phyloP scores from a whole-genome alignment of 2,797 vertebrate species.

The Poecilia velifera region DNA sequence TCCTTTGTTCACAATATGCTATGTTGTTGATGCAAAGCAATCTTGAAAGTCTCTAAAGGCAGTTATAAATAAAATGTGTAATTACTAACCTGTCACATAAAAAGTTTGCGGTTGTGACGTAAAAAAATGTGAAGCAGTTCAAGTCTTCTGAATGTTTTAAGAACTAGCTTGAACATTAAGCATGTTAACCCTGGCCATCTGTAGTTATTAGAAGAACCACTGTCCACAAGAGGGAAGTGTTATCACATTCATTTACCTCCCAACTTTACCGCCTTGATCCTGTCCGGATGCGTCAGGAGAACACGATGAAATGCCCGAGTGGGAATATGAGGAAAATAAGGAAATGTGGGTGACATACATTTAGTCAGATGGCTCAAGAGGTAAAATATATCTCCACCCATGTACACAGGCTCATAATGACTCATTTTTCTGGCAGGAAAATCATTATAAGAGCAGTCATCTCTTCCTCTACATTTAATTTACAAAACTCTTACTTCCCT shows the following conservation, averaged over 20 bases:
- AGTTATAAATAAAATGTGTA: too few species aligned
- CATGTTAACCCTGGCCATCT: slow-evolving; percentile 2
- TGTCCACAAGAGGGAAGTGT: slow-evolving; percentile 84
- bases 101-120: neutral
- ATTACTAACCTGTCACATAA: neutral
- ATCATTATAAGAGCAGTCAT: slow-evolving; percentile 12
- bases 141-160: neutral
- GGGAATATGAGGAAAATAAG: slow-evolving; percentile 10
- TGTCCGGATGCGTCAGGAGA: slow-evolving; percentile 29
- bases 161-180: neutral
- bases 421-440: slow-evolving; percentile 16
- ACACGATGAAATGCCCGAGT: slow-evolving; percentile 20
- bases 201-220: slow-evolving; percentile 41
- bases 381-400: slow-evolving; percentile 14
- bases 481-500: slow-evolving; percentile 10
- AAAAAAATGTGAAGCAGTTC: neutral
- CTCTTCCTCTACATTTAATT: slow-evolving; percentile 25
- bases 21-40: too few species aligned
- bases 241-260: slow-evolving; percentile 66
- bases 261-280: slow-evolving; percentile 34
- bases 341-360: slow-evolving; percentile 7
- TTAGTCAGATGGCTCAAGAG: slow-evolving; percentile 34
- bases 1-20: too few species aligned
- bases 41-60: too few species aligned
- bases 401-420: slow-evolving; percentile 12